phyloP scores from a whole-genome alignment of 2,797 vertebrate species.

The Hylomyscus alleni region DNA sequence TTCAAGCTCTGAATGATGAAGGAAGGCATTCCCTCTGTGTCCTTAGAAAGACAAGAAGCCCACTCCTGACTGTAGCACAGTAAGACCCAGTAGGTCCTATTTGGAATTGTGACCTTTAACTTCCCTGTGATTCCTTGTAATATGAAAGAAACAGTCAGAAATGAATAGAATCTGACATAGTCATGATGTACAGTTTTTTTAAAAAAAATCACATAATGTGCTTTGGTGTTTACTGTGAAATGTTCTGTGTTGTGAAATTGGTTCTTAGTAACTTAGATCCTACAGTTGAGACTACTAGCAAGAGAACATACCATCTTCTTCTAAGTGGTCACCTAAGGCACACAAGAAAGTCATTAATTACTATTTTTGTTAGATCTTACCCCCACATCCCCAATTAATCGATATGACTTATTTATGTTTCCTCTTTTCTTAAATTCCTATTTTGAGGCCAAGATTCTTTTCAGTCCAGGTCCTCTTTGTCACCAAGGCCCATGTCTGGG shows the following conservation, averaged over 20 bases:
- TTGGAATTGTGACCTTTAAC: neutral
- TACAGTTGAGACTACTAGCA: neutral
- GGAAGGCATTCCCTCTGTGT: neutral
- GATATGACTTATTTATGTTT: neutral
- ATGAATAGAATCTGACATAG: neutral
- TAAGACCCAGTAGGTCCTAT: neutral
- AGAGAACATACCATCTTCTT: neutral
- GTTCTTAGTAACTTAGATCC: neutral
- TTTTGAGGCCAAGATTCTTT: neutral
- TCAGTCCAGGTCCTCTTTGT: neutral
- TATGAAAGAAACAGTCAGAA: neutral
- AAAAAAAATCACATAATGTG: neutral
- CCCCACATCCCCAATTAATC: neutral
- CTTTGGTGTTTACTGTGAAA: slow-evolving; percentile 2
- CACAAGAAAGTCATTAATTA: neutral
- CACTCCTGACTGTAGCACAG: neutral
- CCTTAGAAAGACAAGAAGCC: neutral
- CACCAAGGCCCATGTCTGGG: neutral
- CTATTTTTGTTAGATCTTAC: neutral
- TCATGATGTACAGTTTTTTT: neutral
- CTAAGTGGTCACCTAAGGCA: neutral
- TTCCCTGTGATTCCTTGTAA: neutral
- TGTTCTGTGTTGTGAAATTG: neutral
- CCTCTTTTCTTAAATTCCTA: neutral
- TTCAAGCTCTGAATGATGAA: neutral